phyloP scores from a whole-genome alignment of 35 echinoderm and acorn worm species.

The Eucidaris tribuloides region DNA sequence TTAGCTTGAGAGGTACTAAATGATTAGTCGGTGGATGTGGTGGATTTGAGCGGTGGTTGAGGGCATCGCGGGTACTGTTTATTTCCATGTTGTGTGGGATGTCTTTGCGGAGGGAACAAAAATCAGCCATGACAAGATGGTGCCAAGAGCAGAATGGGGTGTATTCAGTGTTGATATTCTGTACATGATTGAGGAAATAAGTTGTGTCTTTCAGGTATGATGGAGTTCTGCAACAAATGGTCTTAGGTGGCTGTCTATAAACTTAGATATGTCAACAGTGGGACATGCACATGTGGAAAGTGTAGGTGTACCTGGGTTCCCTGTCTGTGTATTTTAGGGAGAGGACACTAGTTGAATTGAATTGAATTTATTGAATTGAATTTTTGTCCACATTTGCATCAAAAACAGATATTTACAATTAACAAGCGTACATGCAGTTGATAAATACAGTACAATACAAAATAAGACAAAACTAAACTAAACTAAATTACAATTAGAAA shows the following conservation, averaged over 20 bases:
- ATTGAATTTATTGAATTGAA: too few relatives aligned
- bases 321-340: background rate
- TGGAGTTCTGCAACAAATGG: background rate
- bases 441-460: too few relatives aligned
- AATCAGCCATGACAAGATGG: conserved; percentile 8
- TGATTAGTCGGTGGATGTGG: conserved; percentile 17
- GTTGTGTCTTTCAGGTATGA: conserved; percentile 31
- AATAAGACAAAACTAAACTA: too few relatives aligned
- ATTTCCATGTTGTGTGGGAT: conserved; percentile 16
- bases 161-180: background rate
- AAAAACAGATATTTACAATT: too few relatives aligned
- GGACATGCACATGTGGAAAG: background rate
- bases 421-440: too few relatives aligned
- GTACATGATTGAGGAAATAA: conserved; percentile 5
- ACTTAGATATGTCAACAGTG: conserved; percentile 14
- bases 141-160: background rate
- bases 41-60: background rate
- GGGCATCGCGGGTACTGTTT: background rate
- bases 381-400: too few relatives aligned
- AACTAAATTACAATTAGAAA: too few relatives aligned
- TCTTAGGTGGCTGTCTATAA: conserved; percentile 10
- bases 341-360: background rate
- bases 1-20: conserved; percentile 4
- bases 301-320: background rate
- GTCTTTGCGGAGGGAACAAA: conserved; percentile 13